A percentile compares a stretch with the other conserved stretches of the same genome.
Evolutionary conservation across 1,140 invertebrate species (phyloP).

Genomic region (Cepaea nemoralis): DNA sequence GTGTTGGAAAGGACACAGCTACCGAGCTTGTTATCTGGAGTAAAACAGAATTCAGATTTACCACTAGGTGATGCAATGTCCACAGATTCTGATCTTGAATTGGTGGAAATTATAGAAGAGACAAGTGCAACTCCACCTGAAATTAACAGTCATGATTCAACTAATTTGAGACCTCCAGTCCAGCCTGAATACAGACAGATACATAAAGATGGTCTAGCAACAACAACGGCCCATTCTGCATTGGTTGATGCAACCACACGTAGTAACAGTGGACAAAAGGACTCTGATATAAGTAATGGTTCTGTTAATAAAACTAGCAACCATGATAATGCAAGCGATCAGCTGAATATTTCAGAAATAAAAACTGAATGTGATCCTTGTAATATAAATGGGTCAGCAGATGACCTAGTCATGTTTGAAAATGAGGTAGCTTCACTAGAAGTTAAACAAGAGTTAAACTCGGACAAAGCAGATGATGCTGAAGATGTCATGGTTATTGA

Average conservation of each 20-base stretch:
- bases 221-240: background rate
- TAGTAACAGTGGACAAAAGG: background rate
- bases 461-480: constrained; percentile 50
- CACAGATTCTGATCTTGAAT: background rate
- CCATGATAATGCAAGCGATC: constrained; percentile 27
- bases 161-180: no score
- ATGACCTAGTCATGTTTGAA: background rate
- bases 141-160: no score
- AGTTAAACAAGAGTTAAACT: constrained; percentile 18
- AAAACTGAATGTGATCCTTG: constrained; percentile 8
- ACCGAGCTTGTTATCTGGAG: background rate
- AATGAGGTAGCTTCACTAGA: constrained; percentile 22
- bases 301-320: background rate
- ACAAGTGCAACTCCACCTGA: background rate
- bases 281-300: background rate
- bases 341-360: constrained; percentile 17
- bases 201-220: background rate
- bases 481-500: constrained; percentile 44
- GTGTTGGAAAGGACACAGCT: background rate
- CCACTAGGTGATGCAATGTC: background rate
- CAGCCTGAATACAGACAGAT: no score
- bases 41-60: background rate
- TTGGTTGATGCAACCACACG: background rate
- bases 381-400: background rate
- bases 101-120: background rate